Evolutionary conservation across 37 sponge, comb jelly and placozoan species (phyloP), one percentile per base, ranked within the genome.

Genomic region (Dysidea cf. avara): DNA sequence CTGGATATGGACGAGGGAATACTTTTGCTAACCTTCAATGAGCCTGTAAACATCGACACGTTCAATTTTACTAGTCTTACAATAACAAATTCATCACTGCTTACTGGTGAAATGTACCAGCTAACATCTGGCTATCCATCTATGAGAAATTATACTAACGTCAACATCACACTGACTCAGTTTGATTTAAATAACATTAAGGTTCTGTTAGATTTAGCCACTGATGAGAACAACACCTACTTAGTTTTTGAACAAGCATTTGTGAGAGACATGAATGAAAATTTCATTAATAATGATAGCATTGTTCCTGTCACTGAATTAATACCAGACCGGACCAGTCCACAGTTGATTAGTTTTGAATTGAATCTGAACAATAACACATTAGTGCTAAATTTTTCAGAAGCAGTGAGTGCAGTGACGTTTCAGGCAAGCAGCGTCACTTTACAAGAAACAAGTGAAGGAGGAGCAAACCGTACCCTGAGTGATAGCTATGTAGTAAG

Each of bases 171-270:
- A 18, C 55, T 94, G 0, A 64, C 69, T 2, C 28, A 40, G 2
- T 34, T 58, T 24, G 95, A 94, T 54, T 56, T 90, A 18, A 86
- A 94, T 53, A 61, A 38, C 5, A 61, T 94, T 51, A 94, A 94
- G 58, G 36, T 51, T 18, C 32, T 66, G 9, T 68, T 73, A 0
- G 66, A 28, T 46, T 67, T 94, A 7, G 87, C 77, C 2, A 86
- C 88, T 18, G 65, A 63, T 18, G 32, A 64, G 11, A 39, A 58
- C 2, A 50, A 82, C 34, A 79, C 84, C 4, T 90, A 40, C 53
- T 33, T 94, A 17, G 59, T 81, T 31, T 34, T 94, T 28, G 59
- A 55, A 30, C 6, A 26, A 14, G 9, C 54, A 24, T 75, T 89
- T 40, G 69, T 94, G 2, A 59, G 43, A 53, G 95, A 94, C 65